These are phyloP conservation scores for Erpornis zantholeuca DNA, from an alignment of 2,113 vertebrate genomes.

Conservation along the genomic window DNA sequence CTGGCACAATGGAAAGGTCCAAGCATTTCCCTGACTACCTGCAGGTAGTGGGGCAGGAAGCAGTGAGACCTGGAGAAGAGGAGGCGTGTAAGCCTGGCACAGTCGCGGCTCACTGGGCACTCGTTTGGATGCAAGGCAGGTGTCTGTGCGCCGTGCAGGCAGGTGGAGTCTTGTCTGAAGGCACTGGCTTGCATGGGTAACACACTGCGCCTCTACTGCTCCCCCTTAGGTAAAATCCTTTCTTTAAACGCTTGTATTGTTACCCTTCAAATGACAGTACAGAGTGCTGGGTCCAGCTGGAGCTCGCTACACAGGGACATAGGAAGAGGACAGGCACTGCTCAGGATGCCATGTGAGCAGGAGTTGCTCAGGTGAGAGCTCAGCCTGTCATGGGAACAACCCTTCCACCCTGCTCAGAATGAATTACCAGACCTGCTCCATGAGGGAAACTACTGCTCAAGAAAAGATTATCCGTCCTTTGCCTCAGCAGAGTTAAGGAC, in stretches of 20 bases:
- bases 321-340: fast-evolving
- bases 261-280: no score
- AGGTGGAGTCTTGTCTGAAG: not conserved
- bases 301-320: fast-evolving
- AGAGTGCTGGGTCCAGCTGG: not conserved
- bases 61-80: not conserved
- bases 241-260: not conserved
- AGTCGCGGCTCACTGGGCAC: fast-evolving
- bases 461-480: not conserved
- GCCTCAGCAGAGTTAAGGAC: fast-evolving
- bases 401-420: not conserved
- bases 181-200: fast-evolving
- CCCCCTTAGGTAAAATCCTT: not conserved
- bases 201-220: fast-evolving
- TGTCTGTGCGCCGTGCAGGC: not conserved
- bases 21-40: fast-evolving
- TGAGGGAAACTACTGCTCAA: not conserved
- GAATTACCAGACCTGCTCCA: not conserved
- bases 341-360: fast-evolving
- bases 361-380: fast-evolving
- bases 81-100: not conserved
- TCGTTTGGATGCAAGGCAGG: not conserved
- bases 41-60: fast-evolving
- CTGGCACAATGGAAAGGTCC: no score
- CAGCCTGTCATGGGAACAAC: not conserved